Base-by-base conservation (phyloP, 2,797 vertebrate species). In the Miichthys miiuy region DNA sequence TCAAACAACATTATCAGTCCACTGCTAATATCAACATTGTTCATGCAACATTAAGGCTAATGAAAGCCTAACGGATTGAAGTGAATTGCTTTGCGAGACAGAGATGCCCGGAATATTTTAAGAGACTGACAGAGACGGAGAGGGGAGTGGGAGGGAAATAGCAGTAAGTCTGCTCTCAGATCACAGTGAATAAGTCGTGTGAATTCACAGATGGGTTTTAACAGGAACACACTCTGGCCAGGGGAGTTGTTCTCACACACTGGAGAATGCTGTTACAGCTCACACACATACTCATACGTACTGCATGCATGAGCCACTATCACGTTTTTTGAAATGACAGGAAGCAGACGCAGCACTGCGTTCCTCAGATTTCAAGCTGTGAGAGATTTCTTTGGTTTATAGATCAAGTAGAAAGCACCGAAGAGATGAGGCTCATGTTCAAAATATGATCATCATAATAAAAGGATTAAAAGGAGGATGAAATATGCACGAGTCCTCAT, bases 31-130 rank as follows among this genome's bases (percentile, higher is more conserved):
- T 66, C 76, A 80, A 88, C 74, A 86, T 72, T 88, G 79, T 86
- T 86, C 85, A 92, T 74, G 84, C 88, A 89, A 82, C 85, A 88
- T 91, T 91, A 90, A 65, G 54, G n/a, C 72, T 84, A 81, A 91
- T 91, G 72, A 81, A 83, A 89, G 82, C 83, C 71, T 58, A 78
- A 89, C 84, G 68, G 83, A 91, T 87, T 81, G 77, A 85, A 75
- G 83, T 16, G 73, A 65, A 87, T 68, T 76, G 82, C 77, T 81
- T 76, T 69, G 71, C 21, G 3, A 76, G 75, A 83, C 75, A 41
- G 76, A 63, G 79, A 84, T 47, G 55, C 71, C 72, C 62, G 18
- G 82, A 82, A 84, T 90, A 81, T 81, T 81, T 86, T 30, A 79
- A 77, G 68, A 64, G 76, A 25, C 44, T 41, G 78, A 80, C 66